phyloP scores from a whole-genome alignment of 2,888 invertebrate genomes.

The Apocheima hispidaria region DNA sequence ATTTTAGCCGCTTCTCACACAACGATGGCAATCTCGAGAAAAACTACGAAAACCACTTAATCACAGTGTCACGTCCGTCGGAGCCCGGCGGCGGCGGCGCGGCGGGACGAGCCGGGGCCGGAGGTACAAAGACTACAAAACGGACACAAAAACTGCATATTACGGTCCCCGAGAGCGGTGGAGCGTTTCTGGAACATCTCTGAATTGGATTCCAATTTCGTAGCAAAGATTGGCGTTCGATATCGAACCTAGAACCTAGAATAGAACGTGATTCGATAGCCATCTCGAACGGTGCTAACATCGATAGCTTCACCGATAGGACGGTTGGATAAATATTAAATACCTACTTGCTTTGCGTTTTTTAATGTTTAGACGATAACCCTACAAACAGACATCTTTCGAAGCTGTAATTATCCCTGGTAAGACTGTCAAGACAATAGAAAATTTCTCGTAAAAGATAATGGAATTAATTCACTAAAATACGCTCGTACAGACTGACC shows the following conservation, averaged over 20 bases:
- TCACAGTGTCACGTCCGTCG: slow-evolving; percentile 40
- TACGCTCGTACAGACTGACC: not conserved
- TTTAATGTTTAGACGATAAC: slow-evolving; percentile 10
- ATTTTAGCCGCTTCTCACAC: slow-evolving; percentile 30
- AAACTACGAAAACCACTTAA: slow-evolving; percentile 47
- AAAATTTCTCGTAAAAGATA: slow-evolving; percentile 13
- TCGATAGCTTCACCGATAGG: not conserved
- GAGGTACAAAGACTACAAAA: not conserved
- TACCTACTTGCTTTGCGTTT: slow-evolving; percentile 1
- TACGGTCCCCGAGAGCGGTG: slow-evolving; percentile 25
- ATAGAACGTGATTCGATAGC: slow-evolving; percentile 20
- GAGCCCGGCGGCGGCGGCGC: slow-evolving; percentile 20
- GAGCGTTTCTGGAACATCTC: slow-evolving; percentile 37
- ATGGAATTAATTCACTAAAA: slow-evolving; percentile 9
- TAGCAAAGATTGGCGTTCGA: slow-evolving; percentile 32
- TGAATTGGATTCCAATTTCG: slow-evolving; percentile 33
- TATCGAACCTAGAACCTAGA: slow-evolving; percentile 8
- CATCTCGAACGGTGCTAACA: not conserved
- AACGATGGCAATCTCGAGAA: slow-evolving; percentile 37
- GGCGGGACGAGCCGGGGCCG: slow-evolving; percentile 3
- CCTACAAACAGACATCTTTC: not conserved
- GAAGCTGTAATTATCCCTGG: slow-evolving; percentile 7
- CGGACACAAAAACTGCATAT: slow-evolving; percentile 36
- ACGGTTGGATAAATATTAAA: not conserved
- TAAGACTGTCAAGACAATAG: slow-evolving; percentile 15